Evolutionary conservation across 2,113 vertebrate species (phyloP), one percentile per base, ranked within the genome.

Genomic region (Circaetus cinerascens): DNA sequence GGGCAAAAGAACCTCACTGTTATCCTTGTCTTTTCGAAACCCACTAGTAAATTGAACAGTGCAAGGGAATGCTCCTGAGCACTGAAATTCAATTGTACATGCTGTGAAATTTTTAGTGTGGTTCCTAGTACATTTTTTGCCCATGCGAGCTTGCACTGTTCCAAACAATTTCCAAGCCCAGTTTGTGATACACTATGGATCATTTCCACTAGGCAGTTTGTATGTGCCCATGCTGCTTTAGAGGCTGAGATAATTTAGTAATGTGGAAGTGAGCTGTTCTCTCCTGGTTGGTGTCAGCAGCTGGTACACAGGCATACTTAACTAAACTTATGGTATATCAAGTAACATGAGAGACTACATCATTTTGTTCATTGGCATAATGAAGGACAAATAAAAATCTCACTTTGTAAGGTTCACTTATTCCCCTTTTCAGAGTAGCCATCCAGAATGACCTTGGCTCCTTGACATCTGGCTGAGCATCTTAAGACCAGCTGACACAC

Each of bases 301-400:
- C 16, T 1, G 2, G 55, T n/a, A 73, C 0, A 0, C 23, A 75
- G 41, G 10, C 27, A 48, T 5, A 34, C 8, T n/a, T 40, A 60
- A 62, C 13, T 88, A n/a, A 88, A 71, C 13, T 53, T 78, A 74
- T 0, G 6, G 17, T 45, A 15, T n/a, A 45, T 27, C 5, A 81
- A 73, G n/a, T 46, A 15, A 55, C 43, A 51, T 23, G 71, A 84
- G 4, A 74, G 7, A 41, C 25, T 51, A 27, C 4, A 4, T 55
- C 0, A 10, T 55, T 86, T 86, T 90, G 26, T 82, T 67, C 22
- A n/a, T 8, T 74, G 23, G 25, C 4, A 22, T 63, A 55, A 38
- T 50, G 73, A 94, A 93, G 36, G 11, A 3, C 16, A 40, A 59
- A 27, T 26, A 78, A 56, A 12, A 72, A 36, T 64, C 38, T 71